Percentiles rank a stretch among this genome's conserved stretches.
Evolutionary conservation across 2,113 vertebrate species (phyloP).

Genomic region (Tenrec ecaudatus): DNA sequence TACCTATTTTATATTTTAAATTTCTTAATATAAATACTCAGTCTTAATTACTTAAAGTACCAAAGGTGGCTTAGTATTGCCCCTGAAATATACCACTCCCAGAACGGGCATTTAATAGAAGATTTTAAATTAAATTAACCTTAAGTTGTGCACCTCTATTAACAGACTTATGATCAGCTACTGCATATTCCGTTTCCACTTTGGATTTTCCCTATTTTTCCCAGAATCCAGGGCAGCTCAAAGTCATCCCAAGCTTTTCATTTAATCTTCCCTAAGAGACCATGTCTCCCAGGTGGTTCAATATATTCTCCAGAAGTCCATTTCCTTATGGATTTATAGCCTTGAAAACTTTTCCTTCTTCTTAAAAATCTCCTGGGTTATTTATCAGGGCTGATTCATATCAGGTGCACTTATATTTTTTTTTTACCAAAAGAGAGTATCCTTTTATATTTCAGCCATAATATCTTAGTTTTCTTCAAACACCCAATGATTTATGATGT

Average conservation of each 20-base stretch:
- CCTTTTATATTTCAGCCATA: conserved; percentile 78
- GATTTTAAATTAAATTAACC: conserved; percentile 6
- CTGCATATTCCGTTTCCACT: conserved; percentile 64
- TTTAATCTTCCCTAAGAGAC: conserved; percentile 77
- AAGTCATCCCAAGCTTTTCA: conserved; percentile 76
- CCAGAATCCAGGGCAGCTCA: conserved; percentile 77
- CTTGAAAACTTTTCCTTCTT: conserved; percentile 43
- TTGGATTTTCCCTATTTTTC: conserved; percentile 78
- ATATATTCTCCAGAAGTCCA: conserved; percentile 72
- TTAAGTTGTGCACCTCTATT: conserved; percentile 5
- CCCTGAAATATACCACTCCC: neutral
- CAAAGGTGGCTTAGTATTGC: no score
- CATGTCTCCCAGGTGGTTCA: conserved; percentile 67
- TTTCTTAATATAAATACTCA: neutral
- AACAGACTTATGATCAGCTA: conserved; percentile 30
- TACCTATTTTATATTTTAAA: neutral
- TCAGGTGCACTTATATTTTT: conserved; percentile 71
- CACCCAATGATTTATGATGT: conserved; percentile 71
- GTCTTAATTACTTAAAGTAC: neutral
- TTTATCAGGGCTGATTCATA: conserved; percentile 68
- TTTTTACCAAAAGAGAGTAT: conserved; percentile 77
- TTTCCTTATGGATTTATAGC: conserved; percentile 71
- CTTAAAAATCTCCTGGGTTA: conserved; percentile 66
- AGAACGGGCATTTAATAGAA: neutral
- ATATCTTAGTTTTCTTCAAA: conserved; percentile 80